Evolutionary conservation across 2,888 invertebrate genomes (phyloP).

Genomic region (Drosophila cracens): DNA sequence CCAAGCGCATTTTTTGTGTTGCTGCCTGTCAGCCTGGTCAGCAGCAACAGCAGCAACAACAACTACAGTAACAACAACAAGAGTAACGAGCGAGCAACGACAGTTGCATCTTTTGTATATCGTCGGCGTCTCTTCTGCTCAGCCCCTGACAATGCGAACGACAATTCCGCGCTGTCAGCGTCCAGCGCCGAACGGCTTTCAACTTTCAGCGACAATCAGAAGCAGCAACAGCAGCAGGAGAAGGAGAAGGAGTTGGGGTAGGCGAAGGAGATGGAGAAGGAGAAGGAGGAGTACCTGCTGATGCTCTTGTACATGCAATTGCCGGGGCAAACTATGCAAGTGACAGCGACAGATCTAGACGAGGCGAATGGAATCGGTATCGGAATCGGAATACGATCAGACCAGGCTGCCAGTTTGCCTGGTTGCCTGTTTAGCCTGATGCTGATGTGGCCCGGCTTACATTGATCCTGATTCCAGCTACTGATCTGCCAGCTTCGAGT

Average conservation of each 20-base stretch:
- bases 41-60: constrained; percentile 38
- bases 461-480: constrained; percentile 78
- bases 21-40: constrained; percentile 50
- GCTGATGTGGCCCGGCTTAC: constrained; percentile 60
- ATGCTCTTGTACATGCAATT: constrained; percentile 76
- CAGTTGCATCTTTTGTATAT: constrained; percentile 80
- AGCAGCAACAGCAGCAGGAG: constrained; percentile 22
- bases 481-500: constrained; percentile 59
- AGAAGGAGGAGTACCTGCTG: constrained; percentile 6
- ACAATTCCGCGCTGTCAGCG: constrained; percentile 81
- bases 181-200: constrained; percentile 69
- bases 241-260: constrained; percentile 2
- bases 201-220: constrained; percentile 74
- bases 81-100: constrained; percentile 61
- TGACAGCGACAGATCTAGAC: constrained; percentile 83
- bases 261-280: neutral
- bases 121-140: constrained; percentile 54
- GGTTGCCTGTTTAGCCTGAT: constrained; percentile 21
- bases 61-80: constrained; percentile 36
- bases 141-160: constrained; percentile 74
- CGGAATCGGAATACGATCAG: constrained; percentile 43
- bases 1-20: constrained; percentile 74
- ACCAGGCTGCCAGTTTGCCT: constrained; percentile 14
- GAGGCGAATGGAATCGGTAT: constrained; percentile 55
- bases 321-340: constrained; percentile 76